Evolutionary conservation across 2,113 vertebrate species (phyloP).

Genomic region (Dolichallabes microphthalmus): DNA sequence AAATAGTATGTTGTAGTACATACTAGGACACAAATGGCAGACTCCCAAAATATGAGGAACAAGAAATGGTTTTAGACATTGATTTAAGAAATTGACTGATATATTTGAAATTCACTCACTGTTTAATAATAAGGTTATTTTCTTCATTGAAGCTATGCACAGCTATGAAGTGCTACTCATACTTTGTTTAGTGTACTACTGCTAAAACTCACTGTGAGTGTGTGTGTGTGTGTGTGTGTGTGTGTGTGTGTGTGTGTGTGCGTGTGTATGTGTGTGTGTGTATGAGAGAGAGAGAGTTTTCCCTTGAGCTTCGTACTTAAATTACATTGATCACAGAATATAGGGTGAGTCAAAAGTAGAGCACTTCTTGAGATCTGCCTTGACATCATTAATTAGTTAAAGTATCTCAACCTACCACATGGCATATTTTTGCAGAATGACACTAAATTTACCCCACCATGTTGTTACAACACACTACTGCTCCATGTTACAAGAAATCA

Average conservation of each 20-base stretch:
- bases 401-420: background rate
- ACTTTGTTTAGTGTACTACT: background rate
- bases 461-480: background rate
- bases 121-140: background rate
- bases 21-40: conserved; percentile 2
- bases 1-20: background rate
- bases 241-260: background rate
- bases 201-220: background rate
- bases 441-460: background rate
- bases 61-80: background rate
- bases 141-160: background rate
- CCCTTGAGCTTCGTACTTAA: background rate
- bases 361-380: background rate
- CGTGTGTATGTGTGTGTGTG: background rate
- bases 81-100: background rate
- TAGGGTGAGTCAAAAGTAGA: background rate
- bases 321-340: background rate
- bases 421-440: background rate
- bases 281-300: no score
- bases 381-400: background rate
- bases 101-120: background rate
- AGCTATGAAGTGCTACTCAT: background rate
- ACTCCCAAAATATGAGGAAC: background rate
- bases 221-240: background rate
- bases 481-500: background rate